phyloP scores from a whole-genome alignment of 1,140 invertebrate genomes.

The Pseudomyrmex dendroicus region DNA sequence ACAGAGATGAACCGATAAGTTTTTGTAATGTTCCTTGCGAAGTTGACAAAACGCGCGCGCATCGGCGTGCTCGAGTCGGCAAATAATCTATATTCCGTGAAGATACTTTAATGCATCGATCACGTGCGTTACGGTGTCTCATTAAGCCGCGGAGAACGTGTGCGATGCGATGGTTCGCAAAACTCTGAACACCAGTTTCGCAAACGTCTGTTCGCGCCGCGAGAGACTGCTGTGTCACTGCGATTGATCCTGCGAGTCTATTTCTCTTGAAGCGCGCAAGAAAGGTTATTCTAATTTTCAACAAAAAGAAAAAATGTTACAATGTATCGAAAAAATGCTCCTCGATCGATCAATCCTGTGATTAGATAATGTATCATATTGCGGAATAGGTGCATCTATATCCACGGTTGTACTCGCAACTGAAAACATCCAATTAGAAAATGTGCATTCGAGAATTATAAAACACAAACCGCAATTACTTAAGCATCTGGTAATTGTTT shows the following conservation, averaged over 20 bases:
- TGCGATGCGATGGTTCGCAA: neutral
- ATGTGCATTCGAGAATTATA: neutral
- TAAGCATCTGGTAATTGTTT: constrained; percentile 54
- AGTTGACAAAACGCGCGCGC: neutral
- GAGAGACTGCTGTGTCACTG: constrained; percentile 11
- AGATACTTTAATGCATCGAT: constrained; percentile 31
- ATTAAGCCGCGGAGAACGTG: constrained; percentile 52
- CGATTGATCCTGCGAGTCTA: constrained; percentile 3
- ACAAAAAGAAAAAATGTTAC: too few species aligned
- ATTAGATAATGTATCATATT: too few species aligned
- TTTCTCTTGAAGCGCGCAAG: neutral
- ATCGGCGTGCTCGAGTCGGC: neutral
- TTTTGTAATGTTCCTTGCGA: neutral
- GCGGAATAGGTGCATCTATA: too few species aligned
- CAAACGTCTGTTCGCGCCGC: constrained; percentile 21
- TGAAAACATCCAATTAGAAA: neutral
- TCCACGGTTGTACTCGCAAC: neutral
- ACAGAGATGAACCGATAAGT: neutral
- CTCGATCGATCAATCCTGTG: neutral
- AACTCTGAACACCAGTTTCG: constrained; percentile 34
- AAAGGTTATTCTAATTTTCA: neutral
- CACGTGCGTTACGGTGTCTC: constrained; percentile 29
- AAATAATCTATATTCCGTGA: constrained; percentile 49
- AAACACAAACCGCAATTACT: constrained; percentile 35
- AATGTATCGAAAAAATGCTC: neutral